Evolutionary conservation across 2,113 vertebrate genomes (phyloP), one percentile per base, ranked within the genome.

Genomic region (Fulica atra): DNA sequence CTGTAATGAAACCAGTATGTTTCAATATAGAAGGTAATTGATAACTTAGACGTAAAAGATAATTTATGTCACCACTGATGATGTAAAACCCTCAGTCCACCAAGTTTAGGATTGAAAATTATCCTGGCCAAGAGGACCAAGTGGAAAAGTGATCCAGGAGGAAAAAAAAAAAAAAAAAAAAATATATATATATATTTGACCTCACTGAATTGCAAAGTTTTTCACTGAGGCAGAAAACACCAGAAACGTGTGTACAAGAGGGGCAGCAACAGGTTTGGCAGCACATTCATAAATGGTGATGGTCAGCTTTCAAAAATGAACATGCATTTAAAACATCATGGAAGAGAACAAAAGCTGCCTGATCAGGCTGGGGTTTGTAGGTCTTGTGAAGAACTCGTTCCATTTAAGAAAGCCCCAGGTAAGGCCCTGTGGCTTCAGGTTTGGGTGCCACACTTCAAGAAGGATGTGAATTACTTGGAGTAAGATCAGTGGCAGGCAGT

Each of bases 231-330:
- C 23, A 74, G 54, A 73, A 88, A 33, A 57, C 21, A 66, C 72
- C 16, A 29, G 40, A 42, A 56, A 61, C 0, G 0, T 25, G 0
- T 29, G 13, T 44, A 50, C 16, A 23, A 31, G 40, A 57, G 8
- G 10, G 25, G 53, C 60, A 66, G 38, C n/a, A 54, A 60, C 38
- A 72, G 46, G 18, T 51, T 61, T 66, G 25, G 59, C 40, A 78
- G 46, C 51, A 54, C 18, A 46, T 36, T 35, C 66, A 35, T 78
- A 50, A 46, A 73, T 24, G 7, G 46, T 72, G 71, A 77, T 33
- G 53, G 35, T 73, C 53, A 35, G 50, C 72, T 79, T 78, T 83
- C 40, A 51, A 78, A 78, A 78, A 78, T 33, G 5, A 60, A 54
- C 10, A 35, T 36, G 50, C 54, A 82, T 56, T 56, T 50, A 57